These are phyloP conservation scores for Aphodius granarius DNA, from an alignment of 2,888 invertebrate genomes.

Conservation along the genomic window DNA sequence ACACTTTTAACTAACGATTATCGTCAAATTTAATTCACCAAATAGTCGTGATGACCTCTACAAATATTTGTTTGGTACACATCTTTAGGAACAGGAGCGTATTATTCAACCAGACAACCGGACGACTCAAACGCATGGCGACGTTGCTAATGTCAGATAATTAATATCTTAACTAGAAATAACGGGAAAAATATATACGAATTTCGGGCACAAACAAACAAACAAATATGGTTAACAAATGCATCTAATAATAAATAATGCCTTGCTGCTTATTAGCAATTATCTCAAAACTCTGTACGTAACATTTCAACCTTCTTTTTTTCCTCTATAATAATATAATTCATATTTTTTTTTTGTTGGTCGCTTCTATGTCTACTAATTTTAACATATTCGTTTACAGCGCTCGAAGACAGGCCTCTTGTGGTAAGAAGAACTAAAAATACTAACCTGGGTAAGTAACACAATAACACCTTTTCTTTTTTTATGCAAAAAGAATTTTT, in stretches of 20 bases:
- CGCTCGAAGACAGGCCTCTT: constrained; percentile 44
- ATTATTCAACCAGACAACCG: not conserved
- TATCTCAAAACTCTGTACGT: constrained; percentile 4
- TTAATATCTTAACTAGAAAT: not conserved
- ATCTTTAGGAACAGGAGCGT: not conserved
- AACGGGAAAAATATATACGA: not conserved
- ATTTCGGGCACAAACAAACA: not conserved
- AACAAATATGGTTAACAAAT: not conserved
- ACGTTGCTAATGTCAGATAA: not conserved
- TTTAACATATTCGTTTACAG: constrained; percentile 27
- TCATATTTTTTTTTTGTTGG: not conserved
- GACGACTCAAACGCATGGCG: not conserved
- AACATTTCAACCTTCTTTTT: not conserved
- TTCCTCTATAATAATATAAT: not conserved
- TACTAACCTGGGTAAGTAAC: constrained; percentile 52
- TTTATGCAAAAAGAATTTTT: not conserved
- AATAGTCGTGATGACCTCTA: no score
- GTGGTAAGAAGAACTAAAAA: constrained; percentile 53
- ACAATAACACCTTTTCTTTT: not conserved
- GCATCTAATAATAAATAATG: constrained; percentile 4
- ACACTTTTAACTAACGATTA: no score
- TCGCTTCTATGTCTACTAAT: constrained; percentile 24
- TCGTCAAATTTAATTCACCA: no score
- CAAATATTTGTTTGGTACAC: no score
- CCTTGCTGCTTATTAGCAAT: constrained; percentile 2